Base-by-base conservation (phyloP, 2,797 vertebrate species). In the Tokudaia muenninki region DNA sequence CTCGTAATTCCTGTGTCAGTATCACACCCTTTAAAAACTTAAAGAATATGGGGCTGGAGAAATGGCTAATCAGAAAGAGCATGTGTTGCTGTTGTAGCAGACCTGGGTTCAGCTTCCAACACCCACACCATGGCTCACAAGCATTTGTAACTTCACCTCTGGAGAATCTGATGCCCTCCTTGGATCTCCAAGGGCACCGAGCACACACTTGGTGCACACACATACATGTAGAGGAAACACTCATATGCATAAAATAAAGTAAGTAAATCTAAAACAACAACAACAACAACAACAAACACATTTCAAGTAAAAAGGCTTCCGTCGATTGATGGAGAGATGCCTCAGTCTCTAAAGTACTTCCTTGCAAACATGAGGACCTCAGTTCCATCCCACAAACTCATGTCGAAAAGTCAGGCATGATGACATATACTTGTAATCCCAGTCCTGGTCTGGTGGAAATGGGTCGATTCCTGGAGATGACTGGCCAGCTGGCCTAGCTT, bases 21-120 rank as follows among this genome's bases (percentile, higher is more conserved):
- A 75, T 91, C 84, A 96, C 91, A 87, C 75, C 75, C 87, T 92
- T 89, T 93, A 41, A 77, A 88, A 88, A 34, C 63, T 12, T 22
- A 65, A 84, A 61, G 16, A 84, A 52, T 6, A 21, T 55, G 9
- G 31, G 9, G 31, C 31, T n/a, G 7, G 50, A 55, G 29, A 55
- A n/a, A 55, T 1, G 17, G 50, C 44, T 29, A 26, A 77, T 44
- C 44, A 77, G 21, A 8, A 29, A 47, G 75, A 77, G 24, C 31
- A n/a, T 11, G 1, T 22, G 31, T 13, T 84, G 41, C 59, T 63
- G 9, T 44, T 31, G 81, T 17, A 1, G 24, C 41, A 65, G 41
- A 65, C 41, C 59, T 65, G 41, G 3, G 10, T 84, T 84, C 29
- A 14, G 4, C 19, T 78, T 47, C 77, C 16, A 31, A 34, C 47